A percentile compares a stretch with the other conserved stretches of the same genome.
Evolutionary conservation across 1,140 invertebrate genomes (phyloP).

Genomic region (Drosophila miranda): DNA sequence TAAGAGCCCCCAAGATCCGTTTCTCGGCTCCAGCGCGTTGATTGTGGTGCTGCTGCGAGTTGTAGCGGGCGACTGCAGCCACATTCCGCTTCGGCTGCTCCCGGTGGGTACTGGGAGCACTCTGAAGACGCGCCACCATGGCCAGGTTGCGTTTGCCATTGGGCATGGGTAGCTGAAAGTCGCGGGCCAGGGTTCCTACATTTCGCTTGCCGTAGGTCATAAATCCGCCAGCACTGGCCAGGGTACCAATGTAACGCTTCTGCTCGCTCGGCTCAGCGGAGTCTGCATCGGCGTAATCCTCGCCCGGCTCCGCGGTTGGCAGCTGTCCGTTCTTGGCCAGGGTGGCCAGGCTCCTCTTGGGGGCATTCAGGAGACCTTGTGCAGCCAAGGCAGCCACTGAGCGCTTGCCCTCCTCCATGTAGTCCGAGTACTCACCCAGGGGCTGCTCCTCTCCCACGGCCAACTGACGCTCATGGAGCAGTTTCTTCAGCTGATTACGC

Average conservation of each 20-base stretch:
- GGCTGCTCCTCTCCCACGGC: slow-evolving; percentile 61
- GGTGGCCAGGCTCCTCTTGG: slow-evolving; percentile 87
- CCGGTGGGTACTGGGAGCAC: slow-evolving; percentile 66
- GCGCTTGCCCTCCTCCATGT: slow-evolving; percentile 76
- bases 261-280: slow-evolving; percentile 83
- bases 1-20: slow-evolving; percentile 84
- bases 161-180: slow-evolving; percentile 81
- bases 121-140: slow-evolving; percentile 88
- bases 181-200: slow-evolving; percentile 83
- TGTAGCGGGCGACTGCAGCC: slow-evolving; percentile 84
- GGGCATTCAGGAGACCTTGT: slow-evolving; percentile 81
- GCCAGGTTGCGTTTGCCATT: slow-evolving; percentile 87
- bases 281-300: slow-evolving; percentile 83
- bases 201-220: slow-evolving; percentile 84
- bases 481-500: slow-evolving; percentile 73
- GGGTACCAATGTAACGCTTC: slow-evolving; percentile 85
- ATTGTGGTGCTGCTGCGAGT: slow-evolving; percentile 64
- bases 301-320: slow-evolving; percentile 84
- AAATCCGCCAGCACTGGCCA: slow-evolving; percentile 83
- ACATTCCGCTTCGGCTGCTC: slow-evolving; percentile 84
- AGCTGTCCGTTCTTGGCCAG: slow-evolving; percentile 88
- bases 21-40: slow-evolving; percentile 79
- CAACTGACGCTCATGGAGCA: slow-evolving; percentile 68
- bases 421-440: slow-evolving; percentile 61
- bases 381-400: slow-evolving; percentile 74